Evolutionary conservation across 2,797 vertebrate species (phyloP).

Genomic region (Gila robusta): DNA sequence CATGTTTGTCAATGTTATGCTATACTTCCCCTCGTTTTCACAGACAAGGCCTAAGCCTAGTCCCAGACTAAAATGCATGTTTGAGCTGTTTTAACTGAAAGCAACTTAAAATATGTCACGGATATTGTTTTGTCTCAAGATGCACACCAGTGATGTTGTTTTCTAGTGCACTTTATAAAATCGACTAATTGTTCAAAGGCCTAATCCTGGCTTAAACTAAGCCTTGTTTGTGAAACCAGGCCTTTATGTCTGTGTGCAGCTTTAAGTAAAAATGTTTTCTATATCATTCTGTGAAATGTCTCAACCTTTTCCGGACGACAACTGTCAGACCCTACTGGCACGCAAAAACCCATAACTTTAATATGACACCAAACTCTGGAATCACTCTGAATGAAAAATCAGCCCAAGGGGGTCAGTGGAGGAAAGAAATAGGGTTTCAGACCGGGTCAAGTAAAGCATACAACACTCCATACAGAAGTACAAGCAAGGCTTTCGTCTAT

Average conservation of each 20-base stretch:
- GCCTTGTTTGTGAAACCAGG: too few relatives aligned
- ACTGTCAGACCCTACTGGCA: conserved; percentile 12
- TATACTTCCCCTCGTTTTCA: not conserved
- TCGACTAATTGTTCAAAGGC: too few relatives aligned
- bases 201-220: too few relatives aligned
- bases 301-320: conserved; percentile 28
- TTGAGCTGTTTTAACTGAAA: too few relatives aligned
- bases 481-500: conserved; percentile 70
- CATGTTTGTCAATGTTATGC: not conserved
- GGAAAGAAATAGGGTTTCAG: conserved; percentile 78
- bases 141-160: too few relatives aligned
- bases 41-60: too few relatives aligned
- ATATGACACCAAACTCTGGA: conserved; percentile 52
- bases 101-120: too few relatives aligned
- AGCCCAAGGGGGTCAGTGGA: conserved; percentile 75
- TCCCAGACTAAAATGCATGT: too few relatives aligned
- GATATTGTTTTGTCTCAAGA: too few relatives aligned
- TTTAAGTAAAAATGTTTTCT: conserved; percentile 15
- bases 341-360: conserved; percentile 37
- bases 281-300: conserved; percentile 29
- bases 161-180: too few relatives aligned
- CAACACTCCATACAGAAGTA: conserved; percentile 66
- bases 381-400: conserved; percentile 75
- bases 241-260: not conserved
- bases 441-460: conserved; percentile 51